Conservation (phyloP, 2,113 vertebrate species). For the Calidris pugnax region DNA sequence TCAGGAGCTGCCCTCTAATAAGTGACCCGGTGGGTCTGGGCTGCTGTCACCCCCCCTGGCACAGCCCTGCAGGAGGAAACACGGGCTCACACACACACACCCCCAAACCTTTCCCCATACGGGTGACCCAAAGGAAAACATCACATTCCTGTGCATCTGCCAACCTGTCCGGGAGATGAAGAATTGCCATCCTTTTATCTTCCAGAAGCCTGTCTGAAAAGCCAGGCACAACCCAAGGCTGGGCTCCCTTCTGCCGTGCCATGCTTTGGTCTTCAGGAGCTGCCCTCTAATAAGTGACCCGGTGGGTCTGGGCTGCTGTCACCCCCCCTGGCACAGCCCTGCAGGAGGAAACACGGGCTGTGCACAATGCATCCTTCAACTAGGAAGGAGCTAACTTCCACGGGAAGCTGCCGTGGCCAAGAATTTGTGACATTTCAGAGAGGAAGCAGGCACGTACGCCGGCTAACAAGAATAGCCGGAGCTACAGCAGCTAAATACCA, state of each 20-base stretch:
- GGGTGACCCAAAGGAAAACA: not conserved
- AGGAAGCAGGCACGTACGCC: not conserved
- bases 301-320: not conserved
- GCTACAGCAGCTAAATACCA: conserved; percentile 31
- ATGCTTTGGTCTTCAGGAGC: not conserved
- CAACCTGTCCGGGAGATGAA: not conserved
- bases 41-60: not conserved
- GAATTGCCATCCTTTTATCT: not conserved
- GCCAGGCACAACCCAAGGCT: not conserved
- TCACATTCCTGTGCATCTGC: not conserved
- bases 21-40: not conserved
- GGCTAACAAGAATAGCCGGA: conserved; percentile 8
- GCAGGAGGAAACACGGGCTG: not conserved
- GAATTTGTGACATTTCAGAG: conserved; percentile 23
- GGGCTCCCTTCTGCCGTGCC: rapidly evolving
- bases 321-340: not conserved
- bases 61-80: not conserved
- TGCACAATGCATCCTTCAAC: not conserved
- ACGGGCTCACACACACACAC: not conserved
- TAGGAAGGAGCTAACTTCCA: not conserved
- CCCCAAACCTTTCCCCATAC: not conserved
- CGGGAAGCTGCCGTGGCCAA: conserved; percentile 4
- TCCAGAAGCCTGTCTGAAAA: not conserved
- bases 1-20: not conserved
- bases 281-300: not conserved